phyloP scores from a whole-genome alignment of 2,888 invertebrate species.

The Lycaena phlaeas region DNA sequence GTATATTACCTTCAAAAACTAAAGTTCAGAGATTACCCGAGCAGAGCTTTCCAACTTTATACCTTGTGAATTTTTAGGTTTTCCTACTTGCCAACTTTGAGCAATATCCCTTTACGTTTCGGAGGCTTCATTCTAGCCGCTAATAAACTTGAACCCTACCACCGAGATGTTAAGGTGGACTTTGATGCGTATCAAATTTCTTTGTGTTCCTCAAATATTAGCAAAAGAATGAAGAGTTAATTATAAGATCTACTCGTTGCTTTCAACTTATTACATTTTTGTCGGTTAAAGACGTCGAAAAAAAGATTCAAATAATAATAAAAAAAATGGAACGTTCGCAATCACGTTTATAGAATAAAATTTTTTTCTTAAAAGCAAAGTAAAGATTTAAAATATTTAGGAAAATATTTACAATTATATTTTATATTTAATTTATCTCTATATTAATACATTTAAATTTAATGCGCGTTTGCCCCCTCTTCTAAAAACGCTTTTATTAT shows the following conservation, averaged over 20 bases:
- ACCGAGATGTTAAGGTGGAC: background rate
- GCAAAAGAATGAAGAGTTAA: conserved; percentile 2
- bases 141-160: conserved; percentile 6
- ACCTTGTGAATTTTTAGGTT: conserved; percentile 26
- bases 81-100: conserved; percentile 21
- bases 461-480: too few relatives aligned
- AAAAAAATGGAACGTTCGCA: background rate
- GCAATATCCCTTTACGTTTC: conserved; percentile 20
- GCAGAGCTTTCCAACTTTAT: conserved; percentile 14
- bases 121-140: conserved; percentile 9
- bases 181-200: background rate
- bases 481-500: too few relatives aligned
- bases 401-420: too few relatives aligned
- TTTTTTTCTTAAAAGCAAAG: too few relatives aligned
- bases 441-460: too few relatives aligned
- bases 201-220: conserved; percentile 5
- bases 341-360: background rate
- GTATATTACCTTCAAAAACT: conserved; percentile 9
- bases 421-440: too few relatives aligned
- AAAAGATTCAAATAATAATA: background rate
- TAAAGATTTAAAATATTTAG: background rate
- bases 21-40: conserved; percentile 16
- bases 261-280: background rate
- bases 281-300: too few relatives aligned
- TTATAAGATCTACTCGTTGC: background rate